Base-by-base conservation (phyloP, 1,140 invertebrate species). In the Eueides isabella region DNA sequence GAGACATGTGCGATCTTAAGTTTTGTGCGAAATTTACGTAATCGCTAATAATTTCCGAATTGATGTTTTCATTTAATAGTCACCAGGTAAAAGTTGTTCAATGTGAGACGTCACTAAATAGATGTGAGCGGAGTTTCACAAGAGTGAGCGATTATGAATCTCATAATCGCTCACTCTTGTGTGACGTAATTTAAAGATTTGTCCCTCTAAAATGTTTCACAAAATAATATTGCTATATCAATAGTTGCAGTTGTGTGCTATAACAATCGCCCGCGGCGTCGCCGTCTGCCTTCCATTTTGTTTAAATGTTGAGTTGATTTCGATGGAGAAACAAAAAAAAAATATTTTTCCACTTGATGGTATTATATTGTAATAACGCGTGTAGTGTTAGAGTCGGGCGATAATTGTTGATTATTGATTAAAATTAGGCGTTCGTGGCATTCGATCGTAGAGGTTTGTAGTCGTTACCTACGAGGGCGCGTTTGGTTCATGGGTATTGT, bases 331-430 rank as follows among this genome's bases (percentile, higher is more conserved):
- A 88, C 83, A 5, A 16, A 38, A 38, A 88, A 91, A 91, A 91
- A 90, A 82, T 92, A 92, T 92, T 92, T 92, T 92, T 92, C 90
- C 91, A 92, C 90, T 92, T 84, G 88, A 91, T 89, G 84, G 87
- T 89, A 91, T 84, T 77, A 79, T 89, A 87, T 83, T 65, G 79
- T 89, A 87, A 86, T 87, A 48, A 48, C n/a, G 91, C 87, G 89
- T 89, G 88, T 92, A 92, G 88, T 88, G 84, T 90, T 92, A 92
- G 89, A 86, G 85, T 84, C 84, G 89, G 86, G 86, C 87, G 88
- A 88, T 87, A 90, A 90, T 92, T 92, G 91, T 92, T 92, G 90
- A 92, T 92, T 92, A 92, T 92, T 92, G 91, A 92, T 91, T 88
- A 92, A 92, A 89, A 89, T 89, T 92, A 92, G 86, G 85, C 88